Evolutionary conservation across 2,888 invertebrate species (phyloP).

Genomic region (Omphaloscelis lunosa): DNA sequence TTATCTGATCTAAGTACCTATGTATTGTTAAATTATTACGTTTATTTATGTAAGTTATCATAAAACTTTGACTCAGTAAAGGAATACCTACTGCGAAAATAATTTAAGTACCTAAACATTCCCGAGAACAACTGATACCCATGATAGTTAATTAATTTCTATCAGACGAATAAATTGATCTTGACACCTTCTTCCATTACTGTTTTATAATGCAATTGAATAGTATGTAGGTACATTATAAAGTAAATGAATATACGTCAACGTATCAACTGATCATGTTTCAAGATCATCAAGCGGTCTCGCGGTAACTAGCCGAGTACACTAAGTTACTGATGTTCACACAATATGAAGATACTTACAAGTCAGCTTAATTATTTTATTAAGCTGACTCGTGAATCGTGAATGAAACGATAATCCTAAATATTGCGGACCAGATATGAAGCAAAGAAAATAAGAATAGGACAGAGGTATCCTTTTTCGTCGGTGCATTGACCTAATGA

Average conservation of each 20-base stretch:
- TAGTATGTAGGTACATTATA: constrained; percentile 1
- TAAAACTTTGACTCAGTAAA: not conserved
- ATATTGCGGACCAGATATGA: constrained; percentile 20
- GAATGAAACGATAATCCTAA: constrained; percentile 11
- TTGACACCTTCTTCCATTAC: constrained; percentile 2
- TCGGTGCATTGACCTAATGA: constrained; percentile 67
- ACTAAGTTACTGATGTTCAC: constrained; percentile 4
- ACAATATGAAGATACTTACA: constrained; percentile 11
- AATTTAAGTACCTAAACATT: not conserved
- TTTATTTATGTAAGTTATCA: not conserved
- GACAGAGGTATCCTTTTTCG: constrained; percentile 50
- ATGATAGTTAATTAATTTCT: constrained; percentile 1
- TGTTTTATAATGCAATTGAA: constrained; percentile 1
- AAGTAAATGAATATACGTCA: constrained; percentile 38
- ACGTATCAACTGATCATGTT: constrained; percentile 59
- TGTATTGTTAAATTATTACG: not conserved
- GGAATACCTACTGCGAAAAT: not conserved
- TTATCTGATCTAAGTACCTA: not conserved
- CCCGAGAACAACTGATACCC: not conserved
- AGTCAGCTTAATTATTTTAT: constrained; percentile 20
- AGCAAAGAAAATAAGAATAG: constrained; percentile 50
- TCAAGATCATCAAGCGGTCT: constrained; percentile 62
- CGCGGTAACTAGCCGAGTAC: constrained; percentile 23
- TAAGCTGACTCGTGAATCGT: not conserved
- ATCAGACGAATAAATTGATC: constrained; percentile 17